phyloP scores from a whole-genome alignment of 2,797 vertebrate species.

The Columba guinea region DNA sequence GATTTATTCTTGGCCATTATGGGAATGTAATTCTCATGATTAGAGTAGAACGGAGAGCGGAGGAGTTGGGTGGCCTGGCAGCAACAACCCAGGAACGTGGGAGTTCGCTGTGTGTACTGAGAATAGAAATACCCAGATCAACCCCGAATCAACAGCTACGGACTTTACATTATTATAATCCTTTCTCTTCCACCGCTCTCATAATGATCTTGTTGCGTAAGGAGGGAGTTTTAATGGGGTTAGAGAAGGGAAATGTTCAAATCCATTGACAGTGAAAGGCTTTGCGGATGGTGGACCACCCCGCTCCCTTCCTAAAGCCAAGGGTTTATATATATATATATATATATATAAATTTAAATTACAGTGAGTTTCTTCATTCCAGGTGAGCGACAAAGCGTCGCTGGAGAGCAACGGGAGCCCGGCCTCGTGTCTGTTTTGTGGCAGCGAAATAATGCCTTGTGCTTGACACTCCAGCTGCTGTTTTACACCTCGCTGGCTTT shows the following conservation, averaged over 20 bases:
- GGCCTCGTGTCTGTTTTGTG: not conserved
- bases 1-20: not conserved
- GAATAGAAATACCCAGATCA: not conserved
- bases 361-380: not conserved
- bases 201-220: not conserved
- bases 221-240: not conserved
- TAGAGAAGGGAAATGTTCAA: not conserved
- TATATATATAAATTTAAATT: no score
- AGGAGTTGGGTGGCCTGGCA: not conserved
- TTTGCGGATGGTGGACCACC: not conserved
- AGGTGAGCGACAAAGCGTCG: not conserved
- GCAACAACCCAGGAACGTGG: not conserved
- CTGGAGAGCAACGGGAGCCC: not conserved
- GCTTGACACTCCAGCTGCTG: slow-evolving; percentile 4
- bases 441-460: not conserved
- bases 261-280: not conserved
- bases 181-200: not conserved
- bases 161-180: not conserved
- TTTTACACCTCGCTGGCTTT: slow-evolving; percentile 50
- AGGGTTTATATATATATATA: not conserved
- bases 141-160: not conserved
- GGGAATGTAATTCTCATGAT: not conserved
- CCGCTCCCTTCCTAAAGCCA: not conserved
- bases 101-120: not conserved
- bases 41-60: not conserved